Evolutionary conservation across 2,113 vertebrate genomes (phyloP).

Genomic region (Hydrochoerus hydrochaeris): DNA sequence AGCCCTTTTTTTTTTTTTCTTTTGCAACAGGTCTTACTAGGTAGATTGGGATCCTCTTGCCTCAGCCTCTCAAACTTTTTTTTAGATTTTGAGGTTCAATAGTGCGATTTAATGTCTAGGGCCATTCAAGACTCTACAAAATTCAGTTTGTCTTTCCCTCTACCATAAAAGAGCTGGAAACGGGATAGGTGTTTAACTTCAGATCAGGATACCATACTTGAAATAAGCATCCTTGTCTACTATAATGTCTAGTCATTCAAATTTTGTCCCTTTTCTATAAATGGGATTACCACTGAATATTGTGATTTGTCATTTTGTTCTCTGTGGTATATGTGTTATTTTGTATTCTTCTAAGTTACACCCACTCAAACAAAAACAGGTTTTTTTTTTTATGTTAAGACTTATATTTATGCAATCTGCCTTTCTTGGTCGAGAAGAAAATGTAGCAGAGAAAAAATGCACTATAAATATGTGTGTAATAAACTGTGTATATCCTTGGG

Average conservation of each 20-base stretch:
- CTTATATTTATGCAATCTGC: constrained; percentile 48
- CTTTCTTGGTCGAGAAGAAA: constrained; percentile 51
- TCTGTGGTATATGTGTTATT: neutral
- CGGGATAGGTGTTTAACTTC: neutral
- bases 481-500: too few species aligned
- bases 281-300: neutral
- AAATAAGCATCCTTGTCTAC: neutral
- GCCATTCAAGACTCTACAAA: neutral
- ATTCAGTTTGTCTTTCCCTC: neutral
- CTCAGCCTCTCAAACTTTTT: neutral
- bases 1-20: neutral
- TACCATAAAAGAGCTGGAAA: neutral
- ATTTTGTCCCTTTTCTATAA: neutral
- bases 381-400: constrained; percentile 29
- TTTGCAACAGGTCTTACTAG: neutral
- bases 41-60: neutral
- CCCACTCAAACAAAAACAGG: constrained; percentile 65
- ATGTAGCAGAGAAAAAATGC: neutral
- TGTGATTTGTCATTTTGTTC: constrained; percentile 26
- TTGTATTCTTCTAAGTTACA: constrained; percentile 59
- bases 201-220: neutral
- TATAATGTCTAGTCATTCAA: neutral
- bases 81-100: neutral
- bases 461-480: too few species aligned
- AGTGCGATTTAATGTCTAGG: neutral